Percentiles rank a stretch among this genome's conserved stretches.
phyloP scores from a whole-genome alignment of 2,888 invertebrate species.

The Bembecia ichneumoniformis region DNA sequence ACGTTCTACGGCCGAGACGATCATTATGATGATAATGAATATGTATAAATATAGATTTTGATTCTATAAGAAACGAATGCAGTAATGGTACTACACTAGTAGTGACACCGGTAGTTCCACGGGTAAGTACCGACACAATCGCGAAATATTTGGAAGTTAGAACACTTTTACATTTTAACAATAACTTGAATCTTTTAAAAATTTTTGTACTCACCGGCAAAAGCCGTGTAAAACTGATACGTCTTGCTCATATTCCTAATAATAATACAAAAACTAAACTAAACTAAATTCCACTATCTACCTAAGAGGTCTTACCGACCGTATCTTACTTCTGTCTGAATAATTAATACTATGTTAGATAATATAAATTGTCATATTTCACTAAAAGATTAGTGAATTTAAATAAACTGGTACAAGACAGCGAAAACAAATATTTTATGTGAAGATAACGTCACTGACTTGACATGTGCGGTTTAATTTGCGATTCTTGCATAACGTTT shows the following conservation, averaged over 20 bases:
- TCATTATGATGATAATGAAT: too few species aligned
- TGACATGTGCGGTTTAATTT: not conserved
- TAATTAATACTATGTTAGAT: not conserved
- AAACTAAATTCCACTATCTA: not conserved
- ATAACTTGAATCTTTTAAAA: not conserved
- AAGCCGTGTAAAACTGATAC: conserved; percentile 19
- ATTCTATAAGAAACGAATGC: too few species aligned
- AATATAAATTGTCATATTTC: not conserved
- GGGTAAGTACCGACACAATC: too few species aligned
- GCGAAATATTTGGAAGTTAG: too few species aligned
- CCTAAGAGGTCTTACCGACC: not conserved
- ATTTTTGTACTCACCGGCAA: conserved; percentile 19
- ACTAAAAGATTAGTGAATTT: not conserved
- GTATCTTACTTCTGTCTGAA: conserved; percentile 5
- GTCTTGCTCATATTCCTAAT: conserved; percentile 19
- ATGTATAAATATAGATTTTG: too few species aligned
- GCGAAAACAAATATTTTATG: conserved; percentile 8
- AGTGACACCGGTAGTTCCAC: too few species aligned
- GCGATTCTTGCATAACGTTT: too few species aligned
- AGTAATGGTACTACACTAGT: too few species aligned
- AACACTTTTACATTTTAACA: too few species aligned
- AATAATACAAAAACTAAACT: not conserved
- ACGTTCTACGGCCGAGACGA: too few species aligned
- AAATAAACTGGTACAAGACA: conserved; percentile 5
- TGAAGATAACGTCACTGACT: conserved; percentile 3